Percentiles rank a stretch among this genome's conserved stretches.
phyloP scores from a whole-genome alignment of 2,888 invertebrate genomes.

The Troides oblongomaculatus region DNA sequence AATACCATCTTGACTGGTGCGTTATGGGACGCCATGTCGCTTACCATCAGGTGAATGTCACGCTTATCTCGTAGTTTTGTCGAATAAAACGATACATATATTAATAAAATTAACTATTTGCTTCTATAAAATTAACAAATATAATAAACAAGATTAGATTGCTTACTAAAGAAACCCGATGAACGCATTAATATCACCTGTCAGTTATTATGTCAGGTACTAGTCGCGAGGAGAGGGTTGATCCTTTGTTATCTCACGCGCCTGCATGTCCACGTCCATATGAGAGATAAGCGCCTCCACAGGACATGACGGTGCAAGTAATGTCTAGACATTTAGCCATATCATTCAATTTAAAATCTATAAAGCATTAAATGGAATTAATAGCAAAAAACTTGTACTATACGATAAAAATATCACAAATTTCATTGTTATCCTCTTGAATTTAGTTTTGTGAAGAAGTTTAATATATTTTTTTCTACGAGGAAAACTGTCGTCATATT shows the following conservation, averaged over 20 bases:
- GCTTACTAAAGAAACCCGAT: not conserved
- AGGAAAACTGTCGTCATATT: no score
- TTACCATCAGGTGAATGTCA: no score
- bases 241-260: slow-evolving; percentile 29
- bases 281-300: slow-evolving; percentile 24
- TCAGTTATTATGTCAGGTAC: slow-evolving; percentile 34
- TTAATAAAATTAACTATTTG: no score
- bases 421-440: not conserved
- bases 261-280: slow-evolving; percentile 25
- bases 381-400: not conserved
- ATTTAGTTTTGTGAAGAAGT: no score
- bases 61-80: no score
- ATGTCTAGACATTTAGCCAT: slow-evolving; percentile 20
- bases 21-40: no score
- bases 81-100: no score
- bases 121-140: no score
- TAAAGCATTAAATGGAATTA: not conserved
- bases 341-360: slow-evolving; percentile 13
- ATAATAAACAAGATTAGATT: no score
- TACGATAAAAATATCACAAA: not conserved
- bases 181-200: slow-evolving; percentile 20
- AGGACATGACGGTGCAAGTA: slow-evolving; percentile 25
- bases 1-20: no score
- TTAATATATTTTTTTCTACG: no score
- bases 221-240: slow-evolving; percentile 30